Evolutionary conservation across 2,888 invertebrate species (phyloP), one percentile per base, ranked within the genome.

Genomic region (Scaptodrosophila latifasciaeformis): DNA sequence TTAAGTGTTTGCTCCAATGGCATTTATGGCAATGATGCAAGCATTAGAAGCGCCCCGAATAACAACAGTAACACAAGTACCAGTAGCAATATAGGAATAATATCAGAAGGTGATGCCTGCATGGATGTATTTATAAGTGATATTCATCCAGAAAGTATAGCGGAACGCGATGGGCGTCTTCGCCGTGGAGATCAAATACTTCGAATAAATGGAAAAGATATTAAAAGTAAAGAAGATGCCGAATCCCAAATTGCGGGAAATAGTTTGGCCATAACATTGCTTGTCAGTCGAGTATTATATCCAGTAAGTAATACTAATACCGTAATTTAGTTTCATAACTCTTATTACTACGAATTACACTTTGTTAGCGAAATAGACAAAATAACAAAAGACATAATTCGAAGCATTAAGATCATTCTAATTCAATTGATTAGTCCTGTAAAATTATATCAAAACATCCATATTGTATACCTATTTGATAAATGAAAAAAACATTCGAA

Each of bases 91-190:
- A 34, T 50, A 37, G 53, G 91, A 3, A 37, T 30, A 51, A 91
- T 90, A 12, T 87, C 87, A 55, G 89, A 89, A 62, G 87, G 85
- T 35, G 88, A 89, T 65, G 88, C 62, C 9, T 77, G 76, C 53
- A 82, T 90, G 35, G 91, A 92, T 82, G 91, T 92, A 49, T 92
- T 90, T 81, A 90, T 92, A 67, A 90, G 91, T 72, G 91, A 91
- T 85, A 90, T 90, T 70, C 87, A 89, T 53, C 88, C 89, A 18
- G 88, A 89, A 64, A 90, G 90, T 71, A 86, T 90, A 15, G 90
- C 90, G 2, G 89, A 88, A 21, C 85, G 87, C 37, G 90, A 90
- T 74, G 90, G 90, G 21, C 88, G 90, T 29, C 82, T 91, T 29
- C 85, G 88, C 30, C 89, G 90, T 69, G 90, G 90, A 24, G 90